Evolutionary conservation across 2,797 vertebrate species (phyloP), one percentile per base, ranked within the genome.

Genomic region (Danionella dracula): DNA sequence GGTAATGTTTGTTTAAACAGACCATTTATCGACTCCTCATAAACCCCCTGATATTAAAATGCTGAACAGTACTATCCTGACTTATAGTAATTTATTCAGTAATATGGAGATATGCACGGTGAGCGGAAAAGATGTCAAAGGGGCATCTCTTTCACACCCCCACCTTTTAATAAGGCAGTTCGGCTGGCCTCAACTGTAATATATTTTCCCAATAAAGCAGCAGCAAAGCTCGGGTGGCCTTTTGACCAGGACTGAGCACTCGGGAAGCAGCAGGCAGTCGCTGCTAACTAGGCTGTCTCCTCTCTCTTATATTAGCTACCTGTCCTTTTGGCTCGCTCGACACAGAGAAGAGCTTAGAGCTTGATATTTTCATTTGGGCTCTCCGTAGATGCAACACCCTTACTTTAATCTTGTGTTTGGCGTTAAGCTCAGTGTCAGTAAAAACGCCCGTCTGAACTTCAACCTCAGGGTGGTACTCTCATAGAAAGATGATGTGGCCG

Each of bases 281-380:
- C 77, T 78, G 82, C 86, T 89, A 89, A 91, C 88, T 89, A 87
- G 85, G 78, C 84, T 84, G 85, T 87, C 66, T 61, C 62, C 67
- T 68, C 56, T 86, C 83, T 89, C 87, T 90, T 85, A 86, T 90
- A 88, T 92, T 90, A 90, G 85, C 88, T 92, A 91, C 87, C 90
- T 92, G 84, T 89, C 86, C 86, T 68, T 84, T 81, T 83, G 84
- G 66, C 64, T 88, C 86, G 81, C 86, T 84, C 77, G 72, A 58
- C 64, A 57, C 23, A 12, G 70, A 65, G 68, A 84, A 81, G 84
- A 89, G 89, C 91, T 92, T 91, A 93, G 82, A 83, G 79, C 86
- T 91, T 91, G 89, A 91, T 94, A 92, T 93, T 94, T 93, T 92
- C 90, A 93, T 92, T 91, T 90, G 88, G 88, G 89, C 79, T 57